Evolutionary conservation across 1,140 invertebrate genomes (phyloP), one percentile per base, ranked within the genome.

Genomic region (Hylaeus anthracinus): DNA sequence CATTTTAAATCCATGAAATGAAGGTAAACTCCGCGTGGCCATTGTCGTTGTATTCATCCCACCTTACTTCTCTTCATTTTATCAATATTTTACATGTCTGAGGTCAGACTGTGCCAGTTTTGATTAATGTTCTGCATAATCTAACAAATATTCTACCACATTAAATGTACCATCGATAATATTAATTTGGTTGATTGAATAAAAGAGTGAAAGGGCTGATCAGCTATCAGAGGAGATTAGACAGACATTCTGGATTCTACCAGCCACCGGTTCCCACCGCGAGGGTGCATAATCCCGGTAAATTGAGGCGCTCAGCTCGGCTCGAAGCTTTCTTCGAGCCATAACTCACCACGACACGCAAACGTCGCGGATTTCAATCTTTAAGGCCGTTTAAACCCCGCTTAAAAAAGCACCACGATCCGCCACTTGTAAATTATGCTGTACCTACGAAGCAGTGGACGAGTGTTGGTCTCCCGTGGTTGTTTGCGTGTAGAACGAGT

Each of bases 351-450:
- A 15, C 9, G 41, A 67, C 51, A 37, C 0, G 73, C 63, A 58
- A 75, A 45, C 51, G 9, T 75, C 41, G 73, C 6, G 73, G 55
- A 67, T 75, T 58, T 75, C 61, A 55, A 56, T n/a, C 41, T 67
- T 75, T n/a, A 39, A 43, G 9, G 73, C 1, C 51, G 73, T 76
- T 60, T 60, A 60, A 60, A 39, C 3, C 26, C 53, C 9, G 14
- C 1, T 48, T 39, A 14, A 60, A 60, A 39, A 76, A 41, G 74
- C 53, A 5, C 74, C 37, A 58, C 53, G 53, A 78, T 71, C 39
- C 58, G 58, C 41, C 60, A 55, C 58, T 78, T 72, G 48, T 63
- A 45, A 78, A 78, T 53, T 72, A 61, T 53, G 45, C 10, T 39
- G 58, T 64, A 43, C 45, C 9, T 53, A 71, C 37, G 64, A 61